These are phyloP conservation scores for Dioctria rufipes DNA, from an alignment of 2,888 invertebrate genomes.

Conservation along the genomic window DNA sequence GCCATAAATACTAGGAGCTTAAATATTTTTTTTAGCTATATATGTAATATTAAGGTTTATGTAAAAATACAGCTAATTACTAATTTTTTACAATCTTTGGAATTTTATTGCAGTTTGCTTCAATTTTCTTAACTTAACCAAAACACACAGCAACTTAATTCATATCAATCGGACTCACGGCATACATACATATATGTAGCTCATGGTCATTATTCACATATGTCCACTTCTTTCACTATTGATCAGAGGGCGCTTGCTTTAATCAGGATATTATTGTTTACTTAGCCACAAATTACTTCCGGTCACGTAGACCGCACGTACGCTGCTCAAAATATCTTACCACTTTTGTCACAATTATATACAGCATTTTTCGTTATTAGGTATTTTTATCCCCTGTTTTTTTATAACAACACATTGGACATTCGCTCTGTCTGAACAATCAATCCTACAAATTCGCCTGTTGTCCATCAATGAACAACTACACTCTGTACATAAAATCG, in stretches of 20 bases:
- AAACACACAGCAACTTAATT: too few species aligned
- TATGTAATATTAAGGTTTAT: too few species aligned
- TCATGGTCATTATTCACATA: constrained; percentile 54
- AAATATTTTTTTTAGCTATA: too few species aligned
- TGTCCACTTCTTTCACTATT: constrained; percentile 46
- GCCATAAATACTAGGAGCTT: too few species aligned
- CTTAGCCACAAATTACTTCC: constrained; percentile 63
- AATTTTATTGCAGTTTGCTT: too few species aligned
- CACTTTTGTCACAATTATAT: constrained; percentile 32
- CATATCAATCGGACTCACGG: too few species aligned
- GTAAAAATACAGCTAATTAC: too few species aligned
- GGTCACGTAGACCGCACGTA: constrained; percentile 61
- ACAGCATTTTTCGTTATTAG: constrained; percentile 22
- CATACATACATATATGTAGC: too few species aligned
- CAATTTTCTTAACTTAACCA: too few species aligned
- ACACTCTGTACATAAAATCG: constrained; percentile 19
- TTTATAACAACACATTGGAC: constrained; percentile 12
- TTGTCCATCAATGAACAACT: constrained; percentile 16
- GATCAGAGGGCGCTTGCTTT: constrained; percentile 52
- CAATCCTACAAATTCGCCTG: constrained; percentile 55
- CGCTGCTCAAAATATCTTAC: not conserved
- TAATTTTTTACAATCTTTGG: too few species aligned
- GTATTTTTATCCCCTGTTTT: not conserved
- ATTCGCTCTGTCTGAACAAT: constrained; percentile 55
- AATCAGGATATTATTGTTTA: constrained; percentile 63